Percentiles rank a stretch among this genome's conserved stretches.
Conservation (phyloP, 2,797 vertebrate species). For the Antrozous pallidus region DNA sequence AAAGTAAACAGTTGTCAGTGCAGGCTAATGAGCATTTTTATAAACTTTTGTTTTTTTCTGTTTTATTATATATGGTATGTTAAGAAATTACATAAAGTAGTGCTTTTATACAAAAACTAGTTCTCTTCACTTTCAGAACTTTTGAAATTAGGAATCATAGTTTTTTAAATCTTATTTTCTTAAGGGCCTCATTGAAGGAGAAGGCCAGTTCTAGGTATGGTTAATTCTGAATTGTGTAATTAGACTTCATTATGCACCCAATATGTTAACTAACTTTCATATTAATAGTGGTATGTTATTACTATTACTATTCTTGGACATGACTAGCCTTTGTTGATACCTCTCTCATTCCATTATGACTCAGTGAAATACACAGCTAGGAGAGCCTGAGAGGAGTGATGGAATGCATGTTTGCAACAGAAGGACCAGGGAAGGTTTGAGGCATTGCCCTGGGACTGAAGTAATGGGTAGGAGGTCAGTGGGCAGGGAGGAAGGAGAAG, state of each 20-base stretch:
- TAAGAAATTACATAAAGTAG: not conserved
- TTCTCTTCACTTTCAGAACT: not conserved
- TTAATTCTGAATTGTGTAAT: not conserved
- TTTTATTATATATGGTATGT: not conserved
- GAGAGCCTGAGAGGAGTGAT: not conserved
- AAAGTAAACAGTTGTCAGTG: not conserved
- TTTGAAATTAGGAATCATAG: not conserved
- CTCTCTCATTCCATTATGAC: not conserved
- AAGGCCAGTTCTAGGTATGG: not conserved
- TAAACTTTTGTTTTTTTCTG: not conserved
- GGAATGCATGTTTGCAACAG: not conserved
- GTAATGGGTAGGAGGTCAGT: not conserved
- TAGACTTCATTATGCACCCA: not conserved
- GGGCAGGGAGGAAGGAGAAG: not conserved
- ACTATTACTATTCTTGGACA: not conserved
- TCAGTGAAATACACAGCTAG: not conserved
- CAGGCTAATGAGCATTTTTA: not conserved
- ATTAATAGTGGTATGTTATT: not conserved
- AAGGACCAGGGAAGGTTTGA: not conserved
- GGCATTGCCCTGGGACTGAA: too few species aligned
- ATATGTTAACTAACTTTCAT: conserved; percentile 2
- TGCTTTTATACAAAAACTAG: not conserved
- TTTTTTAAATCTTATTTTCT: not conserved
- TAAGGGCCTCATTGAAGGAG: not conserved
- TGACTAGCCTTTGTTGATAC: not conserved